These are phyloP conservation scores for Coryphaenoides rupestris DNA, from an alignment of 2,113 vertebrate genomes.

Conservation along the genomic window DNA sequence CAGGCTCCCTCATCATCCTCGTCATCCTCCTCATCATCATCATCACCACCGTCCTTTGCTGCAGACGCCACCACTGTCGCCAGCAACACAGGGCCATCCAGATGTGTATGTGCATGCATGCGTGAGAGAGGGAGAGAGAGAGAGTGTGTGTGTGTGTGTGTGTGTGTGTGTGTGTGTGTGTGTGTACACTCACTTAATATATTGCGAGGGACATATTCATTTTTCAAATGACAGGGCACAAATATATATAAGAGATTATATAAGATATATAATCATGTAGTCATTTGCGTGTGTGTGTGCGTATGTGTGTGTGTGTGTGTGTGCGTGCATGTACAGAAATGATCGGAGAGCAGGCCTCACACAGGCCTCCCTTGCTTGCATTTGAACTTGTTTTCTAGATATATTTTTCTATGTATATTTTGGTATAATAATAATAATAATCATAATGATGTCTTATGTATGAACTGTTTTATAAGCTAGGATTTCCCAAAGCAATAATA, in stretches of 20 bases:
- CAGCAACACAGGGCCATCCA: slow-evolving; percentile 16
- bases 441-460: no score
- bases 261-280: no score
- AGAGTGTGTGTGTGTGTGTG: slow-evolving; percentile 2
- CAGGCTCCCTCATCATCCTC: slow-evolving; percentile 51
- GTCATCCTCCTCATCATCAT: slow-evolving; percentile 59
- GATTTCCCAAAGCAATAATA: no score
- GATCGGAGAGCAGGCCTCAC: not conserved
- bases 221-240: not conserved
- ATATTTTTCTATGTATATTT: no score
- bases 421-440: no score
- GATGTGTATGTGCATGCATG: no score
- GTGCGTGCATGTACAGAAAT: not conserved
- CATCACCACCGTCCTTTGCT: slow-evolving; percentile 64
- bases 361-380: not conserved
- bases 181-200: not conserved
- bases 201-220: not conserved
- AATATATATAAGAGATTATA: no score
- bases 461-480: no score
- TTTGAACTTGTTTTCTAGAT: no score
- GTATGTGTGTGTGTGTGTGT: not conserved
- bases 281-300: no score
- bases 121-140: no score
- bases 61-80: slow-evolving; percentile 48
- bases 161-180: not conserved